A percentile compares a stretch with the other conserved stretches of the same genome.
phyloP scores from a whole-genome alignment of 1,140 invertebrate genomes.

The Zaprionus capensis region DNA sequence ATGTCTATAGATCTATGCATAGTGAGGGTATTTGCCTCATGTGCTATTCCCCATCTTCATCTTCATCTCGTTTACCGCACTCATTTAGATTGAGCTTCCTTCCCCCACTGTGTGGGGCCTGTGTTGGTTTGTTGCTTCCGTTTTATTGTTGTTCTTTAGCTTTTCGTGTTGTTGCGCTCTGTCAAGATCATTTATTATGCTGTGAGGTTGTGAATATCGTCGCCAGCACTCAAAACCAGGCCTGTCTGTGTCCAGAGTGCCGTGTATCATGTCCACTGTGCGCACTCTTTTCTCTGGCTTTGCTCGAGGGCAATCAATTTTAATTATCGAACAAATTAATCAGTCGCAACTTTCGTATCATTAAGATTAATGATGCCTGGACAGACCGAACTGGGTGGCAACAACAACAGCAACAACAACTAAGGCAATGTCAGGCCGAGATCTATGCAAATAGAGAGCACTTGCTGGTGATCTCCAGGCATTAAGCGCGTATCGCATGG shows the following conservation, averaged over 20 bases:
- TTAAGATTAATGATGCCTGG: constrained; percentile 77
- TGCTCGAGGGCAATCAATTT: constrained; percentile 68
- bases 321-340: constrained; percentile 82
- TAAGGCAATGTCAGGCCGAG: not conserved
- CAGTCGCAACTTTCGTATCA: constrained; percentile 79
- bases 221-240: constrained; percentile 4
- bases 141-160: constrained; percentile 46
- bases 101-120: constrained; percentile 8
- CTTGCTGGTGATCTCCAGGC: constrained; percentile 46
- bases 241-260: not conserved
- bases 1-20: not conserved
- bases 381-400: constrained; percentile 63
- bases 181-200: constrained; percentile 61
- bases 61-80: constrained; percentile 25
- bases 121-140: constrained; percentile 52
- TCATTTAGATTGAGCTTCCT: constrained; percentile 48
- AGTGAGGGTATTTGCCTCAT: constrained; percentile 1
- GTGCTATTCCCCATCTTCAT: too few relatives aligned
- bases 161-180: constrained; percentile 23
- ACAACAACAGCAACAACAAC: constrained; percentile 30
- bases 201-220: constrained; percentile 49
- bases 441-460: constrained; percentile 10
- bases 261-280: constrained; percentile 16
- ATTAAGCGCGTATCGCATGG: constrained; percentile 64
- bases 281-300: constrained; percentile 34